phyloP scores from a whole-genome alignment of 53 echinoderm and acorn worm species.

The Stichopus horrens region DNA sequence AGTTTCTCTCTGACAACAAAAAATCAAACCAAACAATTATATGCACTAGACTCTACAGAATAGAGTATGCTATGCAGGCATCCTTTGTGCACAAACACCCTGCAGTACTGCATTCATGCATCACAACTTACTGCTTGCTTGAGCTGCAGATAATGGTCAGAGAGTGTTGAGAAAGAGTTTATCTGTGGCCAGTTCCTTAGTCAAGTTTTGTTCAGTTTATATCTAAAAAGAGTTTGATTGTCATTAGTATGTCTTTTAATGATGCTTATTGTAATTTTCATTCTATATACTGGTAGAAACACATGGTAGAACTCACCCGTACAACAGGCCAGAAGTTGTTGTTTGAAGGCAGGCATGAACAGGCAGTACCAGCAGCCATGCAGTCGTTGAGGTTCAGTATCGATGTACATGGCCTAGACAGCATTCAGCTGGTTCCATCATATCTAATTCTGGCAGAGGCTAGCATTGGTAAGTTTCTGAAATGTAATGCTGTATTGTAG shows the following conservation, averaged over 20 bases:
- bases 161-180: too few species aligned
- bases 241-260: not conserved
- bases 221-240: not conserved
- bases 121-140: too few species aligned
- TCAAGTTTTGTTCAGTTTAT: not conserved
- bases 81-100: too few species aligned
- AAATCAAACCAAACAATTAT: too few species aligned
- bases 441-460: slow-evolving; percentile 95
- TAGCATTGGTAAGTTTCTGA: slow-evolving; percentile 72
- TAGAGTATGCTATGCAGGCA: too few species aligned
- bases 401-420: slow-evolving; percentile 92
- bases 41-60: too few species aligned
- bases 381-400: slow-evolving; percentile 94
- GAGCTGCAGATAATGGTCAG: too few species aligned
- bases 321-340: slow-evolving; percentile 96
- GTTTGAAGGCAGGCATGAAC: slow-evolving; percentile 96
- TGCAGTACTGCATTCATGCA: too few species aligned
- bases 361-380: slow-evolving; percentile 97
- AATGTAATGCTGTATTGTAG: not conserved
- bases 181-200: not conserved
- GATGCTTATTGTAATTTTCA: not conserved
- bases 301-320: slow-evolving; percentile 94
- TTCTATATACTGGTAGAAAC: slow-evolving; percentile 58
- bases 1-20: too few species aligned
- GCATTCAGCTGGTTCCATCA: slow-evolving; percentile 92